These are phyloP conservation scores for Eudemis profundana DNA, from an alignment of 2,888 invertebrate species.

Conservation along the genomic window DNA sequence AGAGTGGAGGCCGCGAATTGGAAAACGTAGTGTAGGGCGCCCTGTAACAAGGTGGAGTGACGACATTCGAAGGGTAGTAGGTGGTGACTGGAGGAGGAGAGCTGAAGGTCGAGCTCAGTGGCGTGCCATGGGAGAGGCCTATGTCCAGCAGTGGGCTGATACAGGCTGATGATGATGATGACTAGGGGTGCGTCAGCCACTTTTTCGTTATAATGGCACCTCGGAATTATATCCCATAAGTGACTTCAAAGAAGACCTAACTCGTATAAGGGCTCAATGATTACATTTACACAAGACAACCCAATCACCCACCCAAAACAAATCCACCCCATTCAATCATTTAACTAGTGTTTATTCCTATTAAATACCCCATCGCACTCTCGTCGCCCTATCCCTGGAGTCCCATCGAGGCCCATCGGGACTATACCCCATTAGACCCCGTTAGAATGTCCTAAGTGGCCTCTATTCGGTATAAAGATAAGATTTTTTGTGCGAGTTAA, in stretches of 20 bases:
- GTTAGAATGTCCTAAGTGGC: neutral
- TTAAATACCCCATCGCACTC: slow-evolving; percentile 59
- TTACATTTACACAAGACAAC: slow-evolving; percentile 33
- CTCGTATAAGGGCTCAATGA: slow-evolving; percentile 11
- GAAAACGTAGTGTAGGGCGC: too few species aligned
- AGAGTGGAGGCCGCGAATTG: too few species aligned
- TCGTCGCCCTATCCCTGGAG: slow-evolving; percentile 44
- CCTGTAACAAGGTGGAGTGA: too few species aligned
- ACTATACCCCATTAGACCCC: slow-evolving; percentile 3
- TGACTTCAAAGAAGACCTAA: neutral
- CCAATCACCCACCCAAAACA: slow-evolving; percentile 30
- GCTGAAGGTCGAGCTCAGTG: too few species aligned
- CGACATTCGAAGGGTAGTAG: too few species aligned
- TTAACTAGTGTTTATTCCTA: slow-evolving; percentile 80
- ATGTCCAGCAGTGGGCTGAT: too few species aligned
- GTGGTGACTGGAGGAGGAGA: too few species aligned
- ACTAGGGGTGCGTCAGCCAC: too few species aligned
- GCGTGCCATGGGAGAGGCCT: too few species aligned
- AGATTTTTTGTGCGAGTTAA: slow-evolving; percentile 14
- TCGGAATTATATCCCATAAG: neutral
- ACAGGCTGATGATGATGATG: too few species aligned
- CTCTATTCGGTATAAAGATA: neutral
- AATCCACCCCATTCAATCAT: slow-evolving; percentile 67
- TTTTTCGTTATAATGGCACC: too few species aligned
- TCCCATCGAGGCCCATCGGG: slow-evolving; percentile 38